Base-by-base conservation (phyloP, 2,888 invertebrate genomes). In the Hydropsyche betteni region DNA sequence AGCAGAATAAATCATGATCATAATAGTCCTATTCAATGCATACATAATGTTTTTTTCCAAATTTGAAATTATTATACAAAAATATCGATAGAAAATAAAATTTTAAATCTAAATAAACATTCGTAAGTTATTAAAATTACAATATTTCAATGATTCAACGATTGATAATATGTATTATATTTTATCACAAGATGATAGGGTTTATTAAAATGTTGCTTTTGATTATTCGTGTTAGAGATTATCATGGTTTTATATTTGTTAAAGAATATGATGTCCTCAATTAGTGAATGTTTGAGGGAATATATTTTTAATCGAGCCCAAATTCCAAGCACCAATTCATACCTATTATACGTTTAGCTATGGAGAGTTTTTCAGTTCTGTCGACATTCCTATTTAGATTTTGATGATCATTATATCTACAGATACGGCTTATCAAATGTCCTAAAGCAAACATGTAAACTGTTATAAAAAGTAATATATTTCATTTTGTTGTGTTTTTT, bases 241-340 rank as follows among this genome's bases (percentile, higher is more conserved):
- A 24, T 58, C 14, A 24, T 16, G 14, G 8, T 8, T 44, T 44
- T 8, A 10, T 44, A 10, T 8, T 68, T 61, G 34, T 14, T 68
- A 36, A 53, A 55, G 16, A 55, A 33, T 64, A 58, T 53, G 7
- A 10, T 53, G 24, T 53, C 51, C 53, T 24, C 16, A 16, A 16
- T 24, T 58, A 58, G 14, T 58, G 16, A 44, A 10, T 44, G 44
- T 44, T 44, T 44, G 24, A 24, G 2, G 24, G 24, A 24, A 24
- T 24, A 24, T 24, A 58, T 53, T 44, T 8, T 44, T 44, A 44
- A 10, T 55, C 69, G 16, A 68, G 24, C 61, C 75, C 74, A 51
- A 53, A 70, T 76, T 68, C 78, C 78, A 72, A 74, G 34, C 74
- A 78, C 78, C 78, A 72, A 71, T 74, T 72, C 79, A 79, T 79